phyloP scores from a whole-genome alignment of 2,797 vertebrate species.

The Enteromius fasciolatus region DNA sequence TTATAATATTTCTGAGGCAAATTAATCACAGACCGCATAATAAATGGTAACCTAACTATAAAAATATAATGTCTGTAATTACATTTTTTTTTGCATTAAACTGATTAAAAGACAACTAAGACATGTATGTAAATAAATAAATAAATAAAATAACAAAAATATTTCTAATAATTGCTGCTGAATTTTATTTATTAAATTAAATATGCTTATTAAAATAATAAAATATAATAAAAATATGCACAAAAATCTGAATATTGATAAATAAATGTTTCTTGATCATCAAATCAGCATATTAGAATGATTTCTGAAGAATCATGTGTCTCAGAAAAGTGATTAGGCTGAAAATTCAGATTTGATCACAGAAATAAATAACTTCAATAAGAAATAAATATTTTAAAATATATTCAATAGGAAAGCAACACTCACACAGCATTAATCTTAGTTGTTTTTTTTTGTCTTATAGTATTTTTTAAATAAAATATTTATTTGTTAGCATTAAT shows the following conservation, averaged over 20 bases:
- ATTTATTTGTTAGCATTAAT: neutral
- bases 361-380: neutral
- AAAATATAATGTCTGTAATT: neutral
- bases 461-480: neutral
- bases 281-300: neutral
- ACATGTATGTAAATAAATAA: neutral
- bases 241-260: neutral
- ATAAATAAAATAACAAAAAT: neutral
- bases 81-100: no score
- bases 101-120: neutral
- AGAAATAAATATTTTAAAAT: neutral
- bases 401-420: neutral
- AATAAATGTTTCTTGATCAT: neutral
- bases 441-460: no score
- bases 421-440: no score
- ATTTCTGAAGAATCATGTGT: neutral
- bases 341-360: neutral
- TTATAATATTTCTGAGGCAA: neutral
- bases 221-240: neutral
- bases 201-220: neutral
- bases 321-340: neutral
- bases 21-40: neutral
- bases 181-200: no score
- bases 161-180: neutral
- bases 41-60: neutral